Base-by-base conservation (phyloP, 2,888 invertebrate species). In the Drosophila longiperda region DNA sequence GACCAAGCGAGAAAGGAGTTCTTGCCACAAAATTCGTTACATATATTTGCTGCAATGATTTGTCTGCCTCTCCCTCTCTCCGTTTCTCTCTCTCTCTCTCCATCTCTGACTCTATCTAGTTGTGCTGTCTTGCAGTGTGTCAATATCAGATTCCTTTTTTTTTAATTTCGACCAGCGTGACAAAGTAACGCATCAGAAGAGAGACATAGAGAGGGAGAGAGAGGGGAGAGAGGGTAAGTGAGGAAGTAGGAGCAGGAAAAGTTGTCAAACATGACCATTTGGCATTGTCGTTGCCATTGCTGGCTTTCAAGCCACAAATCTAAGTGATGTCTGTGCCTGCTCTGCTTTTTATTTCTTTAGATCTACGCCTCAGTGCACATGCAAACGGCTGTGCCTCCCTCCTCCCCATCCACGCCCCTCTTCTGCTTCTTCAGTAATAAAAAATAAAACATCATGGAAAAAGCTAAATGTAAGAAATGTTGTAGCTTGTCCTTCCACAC, bases 341-440 rank as follows among this genome's bases (percentile, higher is more conserved):
- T 67, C 63, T 77, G 77, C 66, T 75, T 77, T 78, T 80, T 78
- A 78, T 87, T 88, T 91, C 91, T 85, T 90, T 80, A 89, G 90
- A 91, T 91, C 83, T 84, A 59, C 79, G 87, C 82, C 80, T 85
- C 82, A 83, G 66, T 89, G 90, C 88, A 89, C 91, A 91, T 90
- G 87, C 90, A 85, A 90, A 87, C 81, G 87, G 64, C 83, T 71
- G 55, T 71, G 55, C 48, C 66, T 1, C 20, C 20, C 8, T n/a
- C n/a, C 45, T 15, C 49, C 32, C 26, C 26, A 20, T 33, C 12
- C 34, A 29, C n/a, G 20, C 12, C 34, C 5, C 20, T 23, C 45
- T 15, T 45, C 23, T 15, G 23, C 15, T 23, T 15, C 45, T 45
- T 23, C 23, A 45, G 8, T 29, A n/a, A 20, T 15, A 64, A 55